phyloP scores from a whole-genome alignment of 2,113 vertebrate genomes.

The Edolisoma coerulescens region DNA sequence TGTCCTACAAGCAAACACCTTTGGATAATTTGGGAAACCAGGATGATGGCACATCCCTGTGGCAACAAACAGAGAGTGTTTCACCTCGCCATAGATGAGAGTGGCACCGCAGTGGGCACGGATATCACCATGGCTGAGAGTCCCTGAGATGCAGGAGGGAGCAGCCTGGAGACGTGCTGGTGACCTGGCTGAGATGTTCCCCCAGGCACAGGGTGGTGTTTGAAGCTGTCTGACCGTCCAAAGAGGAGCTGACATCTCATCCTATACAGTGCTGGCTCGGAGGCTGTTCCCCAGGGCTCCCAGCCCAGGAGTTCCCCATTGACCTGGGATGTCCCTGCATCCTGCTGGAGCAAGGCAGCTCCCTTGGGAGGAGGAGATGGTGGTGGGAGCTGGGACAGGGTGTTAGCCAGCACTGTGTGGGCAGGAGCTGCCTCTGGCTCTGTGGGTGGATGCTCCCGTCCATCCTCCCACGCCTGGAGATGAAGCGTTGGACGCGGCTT shows the following conservation, averaged over 20 bases:
- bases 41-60: not conserved
- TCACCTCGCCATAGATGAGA: rapidly evolving
- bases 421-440: conserved; percentile 2
- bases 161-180: not conserved
- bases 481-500: rapidly evolving
- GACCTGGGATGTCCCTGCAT: rapidly evolving
- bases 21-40: not conserved
- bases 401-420: not conserved
- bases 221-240: not conserved
- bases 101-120: rapidly evolving
- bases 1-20: not conserved
- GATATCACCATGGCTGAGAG: not conserved
- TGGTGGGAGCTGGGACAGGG: not conserved
- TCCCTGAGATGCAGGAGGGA: not conserved
- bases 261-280: not conserved
- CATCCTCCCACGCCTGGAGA: not conserved
- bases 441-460: conserved; percentile 1
- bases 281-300: not conserved
- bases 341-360: not conserved
- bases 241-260: not conserved
- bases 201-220: not conserved
- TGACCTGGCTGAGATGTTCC: not conserved
- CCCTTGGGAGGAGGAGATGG: not conserved
- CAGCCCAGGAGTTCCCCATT: not conserved
- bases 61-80: not conserved